A percentile compares a stretch with the other conserved stretches of the same genome.
These are phyloP conservation scores for Myodes glareolus DNA, from an alignment of 2,113 vertebrate genomes.

Conservation along the genomic window DNA sequence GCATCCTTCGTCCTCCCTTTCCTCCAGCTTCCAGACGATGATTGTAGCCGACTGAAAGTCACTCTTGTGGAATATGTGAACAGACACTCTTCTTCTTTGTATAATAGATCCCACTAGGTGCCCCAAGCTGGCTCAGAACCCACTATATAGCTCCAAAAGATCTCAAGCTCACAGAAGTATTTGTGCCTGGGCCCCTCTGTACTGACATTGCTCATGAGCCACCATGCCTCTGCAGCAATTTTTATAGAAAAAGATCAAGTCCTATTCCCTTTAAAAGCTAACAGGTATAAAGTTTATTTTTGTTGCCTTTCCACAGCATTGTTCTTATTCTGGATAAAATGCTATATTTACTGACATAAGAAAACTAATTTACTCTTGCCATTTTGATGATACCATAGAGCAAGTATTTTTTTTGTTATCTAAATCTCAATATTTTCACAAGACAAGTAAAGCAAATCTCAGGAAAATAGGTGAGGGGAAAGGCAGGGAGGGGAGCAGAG, in stretches of 20 bases:
- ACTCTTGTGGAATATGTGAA: neutral
- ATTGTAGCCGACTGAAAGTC: neutral
- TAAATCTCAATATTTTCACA: slow-evolving; percentile 51
- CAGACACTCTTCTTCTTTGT: neutral
- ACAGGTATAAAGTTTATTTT: neutral
- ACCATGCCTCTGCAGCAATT: neutral
- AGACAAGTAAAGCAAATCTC: slow-evolving; percentile 30
- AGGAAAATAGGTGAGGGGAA: neutral
- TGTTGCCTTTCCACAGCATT: neutral
- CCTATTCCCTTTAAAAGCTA: slow-evolving; percentile 7
- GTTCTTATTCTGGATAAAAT: neutral
- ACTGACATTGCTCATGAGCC: neutral
- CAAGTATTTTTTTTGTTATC: neutral
- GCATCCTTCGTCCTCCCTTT: neutral
- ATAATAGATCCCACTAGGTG: neutral
- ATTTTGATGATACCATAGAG: neutral
- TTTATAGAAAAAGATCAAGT: slow-evolving; percentile 5
- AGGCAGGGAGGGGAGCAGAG: too few relatives aligned
- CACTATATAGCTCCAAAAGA: neutral
- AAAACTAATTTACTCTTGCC: neutral
- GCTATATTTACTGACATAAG: neutral
- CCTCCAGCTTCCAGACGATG: slow-evolving; percentile 15
- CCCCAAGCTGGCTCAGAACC: neutral
- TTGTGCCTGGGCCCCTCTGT: neutral
- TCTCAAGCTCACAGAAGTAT: neutral